Percentiles rank a stretch among this genome's conserved stretches.
These are phyloP conservation scores for Neotoxoptera formosana DNA, from an alignment of 1,140 invertebrate genomes.

Conservation along the genomic window DNA sequence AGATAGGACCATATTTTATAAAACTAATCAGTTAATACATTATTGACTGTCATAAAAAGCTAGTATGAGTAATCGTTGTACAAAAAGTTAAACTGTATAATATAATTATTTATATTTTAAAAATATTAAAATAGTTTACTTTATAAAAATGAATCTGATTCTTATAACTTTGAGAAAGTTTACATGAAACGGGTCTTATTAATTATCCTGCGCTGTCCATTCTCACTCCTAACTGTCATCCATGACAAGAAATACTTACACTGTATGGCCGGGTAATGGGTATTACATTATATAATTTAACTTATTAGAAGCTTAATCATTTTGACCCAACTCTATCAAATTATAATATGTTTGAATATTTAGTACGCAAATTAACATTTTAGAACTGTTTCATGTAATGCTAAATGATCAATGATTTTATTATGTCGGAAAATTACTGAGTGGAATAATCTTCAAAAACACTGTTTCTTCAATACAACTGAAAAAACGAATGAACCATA, in stretches of 20 bases:
- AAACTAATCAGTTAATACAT: not conserved
- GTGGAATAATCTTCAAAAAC: not conserved
- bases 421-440: not conserved
- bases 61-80: not conserved
- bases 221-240: not conserved
- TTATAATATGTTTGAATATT: not conserved
- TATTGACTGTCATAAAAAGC: not conserved
- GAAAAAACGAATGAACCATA: not conserved
- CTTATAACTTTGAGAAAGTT: not conserved
- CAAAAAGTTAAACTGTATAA: not conserved
- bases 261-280: not conserved
- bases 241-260: not conserved
- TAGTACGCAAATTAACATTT: not conserved
- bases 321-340: not conserved
- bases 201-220: not conserved
- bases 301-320: not conserved
- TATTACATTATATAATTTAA: not conserved
- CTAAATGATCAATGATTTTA: not conserved
- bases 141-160: not conserved
- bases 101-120: not conserved
- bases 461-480: not conserved
- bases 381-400: not conserved
- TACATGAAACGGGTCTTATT: not conserved
- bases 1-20: not conserved
- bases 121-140: not conserved